phyloP scores from a whole-genome alignment of 2,797 vertebrate species.

The Oryzias sinensis region DNA sequence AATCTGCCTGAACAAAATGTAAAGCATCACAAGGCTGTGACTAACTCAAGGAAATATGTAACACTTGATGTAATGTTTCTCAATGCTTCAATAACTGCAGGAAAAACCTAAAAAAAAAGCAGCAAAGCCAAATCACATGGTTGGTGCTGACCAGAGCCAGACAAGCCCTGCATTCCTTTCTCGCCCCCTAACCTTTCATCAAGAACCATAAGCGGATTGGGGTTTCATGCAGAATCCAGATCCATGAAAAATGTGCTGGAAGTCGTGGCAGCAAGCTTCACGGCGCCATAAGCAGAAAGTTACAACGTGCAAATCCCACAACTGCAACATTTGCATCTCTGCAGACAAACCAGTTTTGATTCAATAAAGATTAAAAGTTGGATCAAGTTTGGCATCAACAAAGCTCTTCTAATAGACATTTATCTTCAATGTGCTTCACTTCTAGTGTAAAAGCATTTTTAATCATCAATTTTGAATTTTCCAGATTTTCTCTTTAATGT shows the following conservation, averaged over 20 bases:
- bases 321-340: constrained; percentile 12
- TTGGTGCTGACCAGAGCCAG: constrained; percentile 42
- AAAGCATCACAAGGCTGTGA: no score
- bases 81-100: constrained; percentile 17
- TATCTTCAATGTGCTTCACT: background rate
- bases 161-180: constrained; percentile 67
- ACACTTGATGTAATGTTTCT: constrained; percentile 11
- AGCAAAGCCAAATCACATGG: constrained; percentile 69
- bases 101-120: constrained; percentile 31
- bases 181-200: constrained; percentile 54
- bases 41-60: background rate
- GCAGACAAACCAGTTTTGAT: background rate
- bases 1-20: no score
- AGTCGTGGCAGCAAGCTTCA: constrained; percentile 3
- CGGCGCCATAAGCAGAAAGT: constrained; percentile 17
- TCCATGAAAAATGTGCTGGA: constrained; percentile 40
- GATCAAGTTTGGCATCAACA: background rate
- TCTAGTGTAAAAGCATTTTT: background rate
- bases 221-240: constrained; percentile 43
- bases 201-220: constrained; percentile 65
- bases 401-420: background rate
- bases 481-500: no score
- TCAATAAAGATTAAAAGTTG: background rate
- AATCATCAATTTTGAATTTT: background rate
- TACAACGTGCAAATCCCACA: background rate